Evolutionary conservation across 2,888 invertebrate species (phyloP), one percentile per base, ranked within the genome.

Genomic region (Cephus sareptanus): DNA sequence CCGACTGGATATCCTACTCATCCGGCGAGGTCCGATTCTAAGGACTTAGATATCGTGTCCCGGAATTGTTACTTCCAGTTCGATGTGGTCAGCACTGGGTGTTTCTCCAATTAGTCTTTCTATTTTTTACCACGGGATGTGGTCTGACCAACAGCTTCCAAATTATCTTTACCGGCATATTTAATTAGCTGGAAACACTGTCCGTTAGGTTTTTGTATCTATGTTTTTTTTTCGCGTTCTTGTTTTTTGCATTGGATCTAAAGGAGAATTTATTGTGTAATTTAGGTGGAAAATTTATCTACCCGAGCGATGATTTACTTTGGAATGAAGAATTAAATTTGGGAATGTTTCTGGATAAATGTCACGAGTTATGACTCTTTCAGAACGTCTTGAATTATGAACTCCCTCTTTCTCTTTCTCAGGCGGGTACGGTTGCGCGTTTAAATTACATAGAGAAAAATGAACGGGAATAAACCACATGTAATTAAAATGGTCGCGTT

Each of bases 401-500:
- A 15, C 40, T 9, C 74, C 75, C 71, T 68, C 70, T 74, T 34
- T 74, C 33, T 74, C 35, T n/a, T 76, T 40, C 76, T 76, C 76
- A 37, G 73, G 31, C n/a, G 31, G n/a, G 40, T 56, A 30, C 69
- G 71, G 68, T 12, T 35, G 56, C 75, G 56, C 69, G 33, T n/a
- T 77, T 70, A 78, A 81, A 75, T 79, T 79, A 78, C 80, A 34
- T 69, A 73, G 80, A 78, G 80, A 80, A 79, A 82, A 83, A 81
- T 77, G 74, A 79, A 79, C 77, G 78, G 30, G 77, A 76, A 77
- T 79, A 77, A 56, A 56, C 70, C 79, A 74, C 78, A 80, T 81
- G 83, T 84, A 86, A 87, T 86, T 86, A 86, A 87, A 86, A 86
- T 83, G 79, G 82, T 85, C 81, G 81, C 79, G 80, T 82, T 86